Evolutionary conservation across 2,888 invertebrate genomes (phyloP).

Genomic region (Ichneumoninae sp.): DNA sequence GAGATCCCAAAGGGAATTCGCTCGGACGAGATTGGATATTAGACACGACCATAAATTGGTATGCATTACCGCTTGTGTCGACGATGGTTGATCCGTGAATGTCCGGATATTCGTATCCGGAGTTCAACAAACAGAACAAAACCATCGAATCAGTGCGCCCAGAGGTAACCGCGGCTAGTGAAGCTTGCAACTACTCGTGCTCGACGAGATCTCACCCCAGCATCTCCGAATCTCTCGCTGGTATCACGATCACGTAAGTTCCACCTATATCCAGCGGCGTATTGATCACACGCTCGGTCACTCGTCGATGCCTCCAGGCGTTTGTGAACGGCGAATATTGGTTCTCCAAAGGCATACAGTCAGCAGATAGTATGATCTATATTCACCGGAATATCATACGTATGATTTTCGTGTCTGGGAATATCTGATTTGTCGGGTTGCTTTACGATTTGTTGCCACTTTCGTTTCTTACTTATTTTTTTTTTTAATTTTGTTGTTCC

Average conservation of each 20-base stretch:
- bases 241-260: conserved; percentile 39
- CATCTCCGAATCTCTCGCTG: conserved; percentile 39
- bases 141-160: not conserved
- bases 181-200: conserved; percentile 24
- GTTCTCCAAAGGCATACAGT: conserved; percentile 15
- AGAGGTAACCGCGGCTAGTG: not conserved
- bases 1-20: not conserved
- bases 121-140: not conserved
- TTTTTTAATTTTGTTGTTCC: no score
- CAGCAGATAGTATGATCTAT: conserved; percentile 9
- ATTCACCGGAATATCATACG: conserved; percentile 18
- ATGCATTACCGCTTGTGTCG: not conserved
- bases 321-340: conserved; percentile 27
- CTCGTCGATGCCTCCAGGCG: conserved; percentile 49
- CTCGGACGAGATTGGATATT: not conserved
- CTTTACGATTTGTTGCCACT: not conserved
- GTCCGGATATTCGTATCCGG: not conserved
- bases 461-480: not conserved
- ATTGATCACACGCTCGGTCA: conserved; percentile 70
- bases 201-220: conserved; percentile 12
- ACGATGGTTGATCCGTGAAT: not conserved
- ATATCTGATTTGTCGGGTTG: not conserved
- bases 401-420: conserved; percentile 23
- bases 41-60: not conserved
- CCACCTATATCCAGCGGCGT: conserved; percentile 23